Evolutionary conservation across 2,797 vertebrate genomes (phyloP).

Genomic region (Lerista edwardsae): DNA sequence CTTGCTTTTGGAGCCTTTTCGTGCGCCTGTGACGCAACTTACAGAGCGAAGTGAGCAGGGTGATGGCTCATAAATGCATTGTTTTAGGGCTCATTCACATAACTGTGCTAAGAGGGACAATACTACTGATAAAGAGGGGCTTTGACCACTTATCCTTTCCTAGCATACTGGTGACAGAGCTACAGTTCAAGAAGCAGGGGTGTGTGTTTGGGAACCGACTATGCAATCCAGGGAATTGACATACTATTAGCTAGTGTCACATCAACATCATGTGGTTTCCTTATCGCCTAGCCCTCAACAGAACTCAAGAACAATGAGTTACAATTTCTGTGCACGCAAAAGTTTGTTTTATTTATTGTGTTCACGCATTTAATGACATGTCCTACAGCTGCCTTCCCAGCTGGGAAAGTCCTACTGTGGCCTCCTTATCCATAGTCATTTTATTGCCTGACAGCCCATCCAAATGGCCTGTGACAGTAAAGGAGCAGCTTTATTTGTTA

Average conservation of each 20-base stretch:
- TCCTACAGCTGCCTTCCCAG: background rate
- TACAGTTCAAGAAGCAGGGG: constrained; percentile 8
- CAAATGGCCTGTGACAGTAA: background rate
- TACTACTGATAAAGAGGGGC: constrained; percentile 13
- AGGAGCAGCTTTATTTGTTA: background rate
- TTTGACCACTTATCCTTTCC: constrained; percentile 15
- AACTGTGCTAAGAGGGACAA: constrained; percentile 30
- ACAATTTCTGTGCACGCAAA: background rate
- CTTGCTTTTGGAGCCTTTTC: background rate
- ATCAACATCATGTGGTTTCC: constrained; percentile 5
- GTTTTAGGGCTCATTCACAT: constrained; percentile 41
- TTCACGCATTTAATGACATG: background rate
- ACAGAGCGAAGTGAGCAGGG: background rate
- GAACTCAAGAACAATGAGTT: background rate
- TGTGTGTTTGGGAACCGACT: background rate
- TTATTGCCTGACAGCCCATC: background rate
- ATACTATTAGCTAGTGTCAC: background rate
- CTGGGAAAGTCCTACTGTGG: background rate
- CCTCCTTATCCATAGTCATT: background rate
- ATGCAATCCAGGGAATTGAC: background rate
- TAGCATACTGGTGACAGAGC: constrained; percentile 17
- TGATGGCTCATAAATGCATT: constrained; percentile 37
- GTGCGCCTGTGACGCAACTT: constrained; percentile 5
- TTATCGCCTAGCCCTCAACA: background rate
- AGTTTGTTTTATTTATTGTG: background rate